Conservation (phyloP, 2,888 invertebrate species). For the Sympetrum striolatum region DNA sequence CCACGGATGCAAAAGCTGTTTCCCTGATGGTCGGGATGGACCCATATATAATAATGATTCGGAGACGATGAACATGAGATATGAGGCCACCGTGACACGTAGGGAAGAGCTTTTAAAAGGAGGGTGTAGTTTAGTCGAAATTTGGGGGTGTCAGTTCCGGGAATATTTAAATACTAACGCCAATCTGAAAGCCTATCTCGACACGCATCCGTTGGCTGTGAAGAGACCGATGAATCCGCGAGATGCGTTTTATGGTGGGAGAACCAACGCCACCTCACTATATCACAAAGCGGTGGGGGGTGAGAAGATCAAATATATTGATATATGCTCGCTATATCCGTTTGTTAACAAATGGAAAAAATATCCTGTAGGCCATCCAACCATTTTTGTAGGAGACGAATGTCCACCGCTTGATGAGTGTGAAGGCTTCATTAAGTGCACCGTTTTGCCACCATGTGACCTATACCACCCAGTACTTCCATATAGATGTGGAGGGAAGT, state of each 20-base stretch:
- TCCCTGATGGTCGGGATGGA: background rate
- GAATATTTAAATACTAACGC: slow-evolving; percentile 33
- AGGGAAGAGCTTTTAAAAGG: background rate
- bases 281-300: slow-evolving; percentile 47
- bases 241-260: slow-evolving; percentile 50
- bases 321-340: background rate
- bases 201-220: background rate
- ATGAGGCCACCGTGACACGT: background rate
- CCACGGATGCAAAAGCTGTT: background rate
- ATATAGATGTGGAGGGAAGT: slow-evolving; percentile 50
- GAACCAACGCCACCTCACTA: slow-evolving; percentile 50
- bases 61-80: background rate
- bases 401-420: slow-evolving; percentile 47
- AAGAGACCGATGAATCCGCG: slow-evolving; percentile 48
- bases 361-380: background rate
- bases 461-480: slow-evolving; percentile 55
- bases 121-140: slow-evolving; percentile 34
- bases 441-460: background rate
- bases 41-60: background rate
- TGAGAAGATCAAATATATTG: background rate
- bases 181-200: background rate
- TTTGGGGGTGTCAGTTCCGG: slow-evolving; percentile 48
- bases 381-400: slow-evolving; percentile 48
- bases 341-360: background rate
- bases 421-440: background rate